Conservation (phyloP, 2,797 vertebrate species). For the Sebastes diploproa region DNA sequence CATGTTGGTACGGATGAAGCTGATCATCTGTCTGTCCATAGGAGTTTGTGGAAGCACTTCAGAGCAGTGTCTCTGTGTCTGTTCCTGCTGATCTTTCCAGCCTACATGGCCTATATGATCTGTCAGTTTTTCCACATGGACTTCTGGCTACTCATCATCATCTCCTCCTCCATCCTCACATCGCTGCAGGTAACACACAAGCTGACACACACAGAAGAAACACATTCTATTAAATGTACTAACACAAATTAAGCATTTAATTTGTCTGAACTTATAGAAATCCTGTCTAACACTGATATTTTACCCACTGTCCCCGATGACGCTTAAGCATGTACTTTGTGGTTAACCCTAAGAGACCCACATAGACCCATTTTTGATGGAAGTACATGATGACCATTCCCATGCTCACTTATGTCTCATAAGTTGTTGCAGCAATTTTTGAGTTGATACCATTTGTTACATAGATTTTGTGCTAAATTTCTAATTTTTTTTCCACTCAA, state of each 20-base stretch:
- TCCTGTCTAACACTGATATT: neutral
- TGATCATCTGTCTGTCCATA: conserved; percentile 41
- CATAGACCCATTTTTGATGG: no score
- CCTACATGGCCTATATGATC: conserved; percentile 99
- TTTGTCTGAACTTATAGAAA: neutral
- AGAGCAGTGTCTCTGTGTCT: conserved; percentile 94
- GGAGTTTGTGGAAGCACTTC: conserved; percentile 99
- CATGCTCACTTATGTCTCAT: no score
- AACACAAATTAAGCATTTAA: neutral
- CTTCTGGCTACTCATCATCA: conserved; percentile 99
- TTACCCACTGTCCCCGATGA: rapidly evolving
- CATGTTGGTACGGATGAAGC: neutral
- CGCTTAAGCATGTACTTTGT: neutral
- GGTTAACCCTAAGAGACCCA: neutral
- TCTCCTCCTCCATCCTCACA: conserved; percentile 97
- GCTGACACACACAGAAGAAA: neutral
- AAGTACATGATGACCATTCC: no score
- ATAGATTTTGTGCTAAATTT: no score
- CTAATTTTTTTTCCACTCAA: rapidly evolving
- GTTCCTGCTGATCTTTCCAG: conserved; percentile 94
- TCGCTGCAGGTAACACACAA: conserved; percentile 90
- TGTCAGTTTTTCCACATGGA: conserved; percentile 99
- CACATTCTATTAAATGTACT: neutral
- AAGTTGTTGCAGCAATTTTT: no score
- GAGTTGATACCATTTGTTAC: no score